These are phyloP conservation scores for Nycticebus coucang DNA, from an alignment of 2,113 vertebrate genomes.

Conservation along the genomic window DNA sequence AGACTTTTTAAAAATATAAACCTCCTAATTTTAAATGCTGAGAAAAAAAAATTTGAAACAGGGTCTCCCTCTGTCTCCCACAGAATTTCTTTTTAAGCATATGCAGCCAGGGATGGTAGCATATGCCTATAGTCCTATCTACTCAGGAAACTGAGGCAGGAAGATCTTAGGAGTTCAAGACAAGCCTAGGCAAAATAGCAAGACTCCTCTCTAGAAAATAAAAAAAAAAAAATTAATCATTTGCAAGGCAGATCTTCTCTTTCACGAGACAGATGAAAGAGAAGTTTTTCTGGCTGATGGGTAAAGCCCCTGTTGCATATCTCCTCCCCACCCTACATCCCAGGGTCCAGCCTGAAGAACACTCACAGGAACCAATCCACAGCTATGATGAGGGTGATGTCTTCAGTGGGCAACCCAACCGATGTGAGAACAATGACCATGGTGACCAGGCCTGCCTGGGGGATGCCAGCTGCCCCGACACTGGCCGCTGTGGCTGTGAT, in stretches of 20 bases:
- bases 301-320: neutral
- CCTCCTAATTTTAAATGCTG: neutral
- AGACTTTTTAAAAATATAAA: neutral
- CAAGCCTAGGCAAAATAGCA: neutral
- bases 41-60: neutral
- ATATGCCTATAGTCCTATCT: neutral
- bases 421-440: constrained; percentile 99
- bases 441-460: constrained; percentile 97
- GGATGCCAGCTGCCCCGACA: constrained; percentile 97
- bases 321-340: neutral
- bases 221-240: neutral
- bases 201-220: neutral
- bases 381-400: constrained; percentile 96
- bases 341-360: neutral
- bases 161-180: neutral
- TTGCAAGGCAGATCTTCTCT: neutral
- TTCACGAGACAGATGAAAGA: neutral
- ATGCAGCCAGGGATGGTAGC: neutral
- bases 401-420: constrained; percentile 96
- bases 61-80: no score
- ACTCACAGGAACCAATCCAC: constrained; percentile 99
- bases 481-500: constrained; percentile 98
- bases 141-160: neutral
- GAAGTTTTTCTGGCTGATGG: no score
- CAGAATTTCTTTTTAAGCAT: neutral